These are phyloP conservation scores for Pristionchus maxplancki DNA, from an alignment of 2,888 invertebrate species.

Conservation along the genomic window DNA sequence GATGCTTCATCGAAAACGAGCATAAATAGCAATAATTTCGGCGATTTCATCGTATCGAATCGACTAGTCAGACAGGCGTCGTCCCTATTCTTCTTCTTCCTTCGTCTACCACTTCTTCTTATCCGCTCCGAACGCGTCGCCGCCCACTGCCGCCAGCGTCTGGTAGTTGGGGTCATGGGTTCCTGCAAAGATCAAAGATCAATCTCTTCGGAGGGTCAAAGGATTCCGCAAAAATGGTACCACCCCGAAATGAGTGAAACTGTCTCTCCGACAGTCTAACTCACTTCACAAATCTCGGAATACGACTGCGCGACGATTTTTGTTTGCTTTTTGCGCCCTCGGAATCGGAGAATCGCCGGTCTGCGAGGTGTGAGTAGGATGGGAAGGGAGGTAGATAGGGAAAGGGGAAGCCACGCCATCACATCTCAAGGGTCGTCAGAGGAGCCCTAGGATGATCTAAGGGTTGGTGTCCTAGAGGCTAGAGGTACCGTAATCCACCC, in stretches of 20 bases:
- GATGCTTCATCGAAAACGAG: conserved; percentile 7
- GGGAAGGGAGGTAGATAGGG: not conserved
- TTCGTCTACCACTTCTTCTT: conserved; percentile 23
- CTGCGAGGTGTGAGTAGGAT: not conserved
- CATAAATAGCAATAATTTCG: conserved; percentile 21
- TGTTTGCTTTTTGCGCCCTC: not conserved
- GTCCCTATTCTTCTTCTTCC: not conserved
- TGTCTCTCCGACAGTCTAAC: not conserved
- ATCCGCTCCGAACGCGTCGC: conserved; percentile 16
- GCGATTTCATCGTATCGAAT: conserved; percentile 42
- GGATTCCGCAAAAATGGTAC: too few relatives aligned
- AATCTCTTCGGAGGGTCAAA: too few relatives aligned
- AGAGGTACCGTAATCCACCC: not conserved
- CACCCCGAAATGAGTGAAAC: not conserved
- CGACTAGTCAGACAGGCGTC: conserved; percentile 17
- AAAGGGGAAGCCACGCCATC: too few relatives aligned
- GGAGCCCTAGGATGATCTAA: too few relatives aligned
- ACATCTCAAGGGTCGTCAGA: too few relatives aligned
- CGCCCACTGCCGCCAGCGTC: conserved; percentile 1
- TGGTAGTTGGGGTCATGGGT: conserved; percentile 39
- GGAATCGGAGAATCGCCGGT: not conserved
- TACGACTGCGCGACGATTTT: not conserved
- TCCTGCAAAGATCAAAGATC: not conserved
- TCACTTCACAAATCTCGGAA: conserved; percentile 33
- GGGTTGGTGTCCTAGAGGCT: too few relatives aligned